Conservation (phyloP, 2,888 invertebrate genomes). For the Diachrysia chrysitis region DNA sequence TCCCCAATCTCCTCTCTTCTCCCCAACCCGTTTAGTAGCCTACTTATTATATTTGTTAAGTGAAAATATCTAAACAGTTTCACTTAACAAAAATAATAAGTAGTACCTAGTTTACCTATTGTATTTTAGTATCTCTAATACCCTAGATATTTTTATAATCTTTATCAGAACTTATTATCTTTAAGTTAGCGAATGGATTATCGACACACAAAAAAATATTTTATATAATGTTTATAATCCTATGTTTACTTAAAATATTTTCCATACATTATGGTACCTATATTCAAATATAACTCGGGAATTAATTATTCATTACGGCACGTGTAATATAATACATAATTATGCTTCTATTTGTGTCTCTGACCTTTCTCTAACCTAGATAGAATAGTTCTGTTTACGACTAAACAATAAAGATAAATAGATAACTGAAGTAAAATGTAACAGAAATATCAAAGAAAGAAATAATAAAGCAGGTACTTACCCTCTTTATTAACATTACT, state of each 20-base stretch:
- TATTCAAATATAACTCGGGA: no score
- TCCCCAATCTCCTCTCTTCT: no score
- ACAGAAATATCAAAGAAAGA: not conserved
- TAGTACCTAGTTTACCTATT: not conserved
- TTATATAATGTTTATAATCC: not conserved
- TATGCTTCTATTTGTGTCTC: not conserved
- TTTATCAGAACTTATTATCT: not conserved
- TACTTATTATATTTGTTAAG: no score
- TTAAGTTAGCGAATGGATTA: not conserved
- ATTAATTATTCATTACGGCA: no score
- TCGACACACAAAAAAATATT: not conserved
- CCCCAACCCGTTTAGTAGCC: no score
- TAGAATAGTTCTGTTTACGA: not conserved
- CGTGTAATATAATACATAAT: no score
- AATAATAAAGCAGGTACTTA: constrained; percentile 61
- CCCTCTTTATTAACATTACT: constrained; percentile 77
- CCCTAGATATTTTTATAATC: not conserved
- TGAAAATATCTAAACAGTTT: no score
- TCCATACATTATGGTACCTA: no score
- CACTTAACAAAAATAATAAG: no score
- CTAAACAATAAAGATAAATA: not conserved
- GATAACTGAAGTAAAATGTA: not conserved
- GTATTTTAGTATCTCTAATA: no score
- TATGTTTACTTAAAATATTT: not conserved
- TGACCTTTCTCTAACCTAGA: not conserved